These are phyloP conservation scores for Dicroscelio sp. DNA, from an alignment of 2,888 invertebrate species.

Conservation along the genomic window DNA sequence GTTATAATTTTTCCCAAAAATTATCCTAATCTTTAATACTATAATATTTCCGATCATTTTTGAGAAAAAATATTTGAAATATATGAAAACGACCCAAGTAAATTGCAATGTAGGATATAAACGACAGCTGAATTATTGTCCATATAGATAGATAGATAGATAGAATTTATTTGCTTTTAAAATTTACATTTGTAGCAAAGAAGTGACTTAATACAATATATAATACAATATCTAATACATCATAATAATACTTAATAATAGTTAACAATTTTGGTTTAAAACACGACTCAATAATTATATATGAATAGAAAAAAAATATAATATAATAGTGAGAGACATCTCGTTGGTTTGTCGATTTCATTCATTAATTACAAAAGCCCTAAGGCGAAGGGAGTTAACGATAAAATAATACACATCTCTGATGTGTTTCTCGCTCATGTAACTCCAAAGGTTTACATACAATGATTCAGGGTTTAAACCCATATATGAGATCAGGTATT, in stretches of 20 bases:
- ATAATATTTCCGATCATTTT: too few species aligned
- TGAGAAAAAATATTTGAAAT: too few species aligned
- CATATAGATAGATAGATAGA: background rate
- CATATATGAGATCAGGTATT: background rate
- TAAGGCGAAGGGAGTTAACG: background rate
- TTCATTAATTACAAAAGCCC: background rate
- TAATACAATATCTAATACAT: background rate
- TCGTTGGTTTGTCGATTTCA: too few species aligned
- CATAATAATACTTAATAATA: too few species aligned
- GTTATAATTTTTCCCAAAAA: too few species aligned
- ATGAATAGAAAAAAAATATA: background rate
- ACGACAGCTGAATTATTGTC: too few species aligned
- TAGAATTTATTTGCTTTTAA: background rate
- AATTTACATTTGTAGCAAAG: conserved; percentile 3
- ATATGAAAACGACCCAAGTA: too few species aligned
- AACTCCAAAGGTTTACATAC: background rate
- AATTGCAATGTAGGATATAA: too few species aligned
- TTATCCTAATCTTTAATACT: too few species aligned
- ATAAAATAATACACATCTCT: background rate
- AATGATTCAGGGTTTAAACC: background rate
- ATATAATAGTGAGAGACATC: background rate
- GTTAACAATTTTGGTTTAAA: too few species aligned
- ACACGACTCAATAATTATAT: background rate
- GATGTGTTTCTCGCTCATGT: background rate
- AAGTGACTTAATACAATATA: background rate